A percentile compares a stretch with the other conserved stretches of the same genome.
These are phyloP conservation scores for Ditula angustiorana DNA, from an alignment of 2,888 invertebrate genomes.

Conservation along the genomic window DNA sequence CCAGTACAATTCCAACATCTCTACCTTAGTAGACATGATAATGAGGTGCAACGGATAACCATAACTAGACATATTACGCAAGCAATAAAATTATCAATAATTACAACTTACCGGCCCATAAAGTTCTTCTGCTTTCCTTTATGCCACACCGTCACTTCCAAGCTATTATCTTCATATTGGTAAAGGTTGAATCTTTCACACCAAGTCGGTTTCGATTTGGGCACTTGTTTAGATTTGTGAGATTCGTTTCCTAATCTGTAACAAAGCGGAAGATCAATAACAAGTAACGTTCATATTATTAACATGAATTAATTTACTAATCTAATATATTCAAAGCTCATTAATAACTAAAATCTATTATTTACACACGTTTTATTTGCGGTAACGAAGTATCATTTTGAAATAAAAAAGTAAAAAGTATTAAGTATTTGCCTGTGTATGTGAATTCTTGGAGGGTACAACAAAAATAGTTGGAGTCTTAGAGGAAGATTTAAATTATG, in stretches of 20 bases:
- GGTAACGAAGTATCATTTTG: too few species aligned
- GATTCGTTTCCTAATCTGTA: slow-evolving; percentile 72
- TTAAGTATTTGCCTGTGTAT: too few species aligned
- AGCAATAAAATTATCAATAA: slow-evolving; percentile 12
- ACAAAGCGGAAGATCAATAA: slow-evolving; percentile 30
- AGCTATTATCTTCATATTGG: slow-evolving; percentile 67
- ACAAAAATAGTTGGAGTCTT: too few species aligned
- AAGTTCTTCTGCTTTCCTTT: slow-evolving; percentile 79
- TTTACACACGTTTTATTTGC: too few species aligned
- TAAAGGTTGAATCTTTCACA: slow-evolving; percentile 76
- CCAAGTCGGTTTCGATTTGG: slow-evolving; percentile 73
- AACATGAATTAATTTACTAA: too few species aligned
- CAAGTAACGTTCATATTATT: neutral
- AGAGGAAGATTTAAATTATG: too few species aligned
- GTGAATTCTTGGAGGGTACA: too few species aligned
- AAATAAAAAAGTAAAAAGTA: too few species aligned
- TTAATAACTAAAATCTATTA: too few species aligned
- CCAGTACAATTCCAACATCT: neutral
- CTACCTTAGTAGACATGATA: neutral
- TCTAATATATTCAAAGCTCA: too few species aligned
- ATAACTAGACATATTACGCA: neutral
- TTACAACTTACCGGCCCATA: slow-evolving; percentile 72
- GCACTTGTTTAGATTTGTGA: slow-evolving; percentile 75
- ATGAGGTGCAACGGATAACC: neutral
- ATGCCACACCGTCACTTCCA: slow-evolving; percentile 78